These are phyloP conservation scores for Drosophila merina DNA, from an alignment of 2,888 invertebrate species.

Conservation along the genomic window DNA sequence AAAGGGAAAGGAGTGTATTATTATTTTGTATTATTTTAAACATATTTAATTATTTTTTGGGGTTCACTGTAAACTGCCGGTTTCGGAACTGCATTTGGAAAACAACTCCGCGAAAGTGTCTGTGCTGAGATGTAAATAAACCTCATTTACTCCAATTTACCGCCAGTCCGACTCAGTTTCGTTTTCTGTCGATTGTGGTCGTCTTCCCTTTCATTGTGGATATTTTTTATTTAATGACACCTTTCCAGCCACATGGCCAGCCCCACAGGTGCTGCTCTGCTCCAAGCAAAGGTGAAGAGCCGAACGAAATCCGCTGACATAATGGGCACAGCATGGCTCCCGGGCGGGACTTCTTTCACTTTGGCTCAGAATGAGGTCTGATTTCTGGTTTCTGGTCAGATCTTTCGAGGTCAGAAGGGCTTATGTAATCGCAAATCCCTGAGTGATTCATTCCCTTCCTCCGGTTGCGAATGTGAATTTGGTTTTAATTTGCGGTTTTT, in stretches of 20 bases:
- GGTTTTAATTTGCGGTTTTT: slow-evolving; percentile 23
- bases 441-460: slow-evolving; percentile 14
- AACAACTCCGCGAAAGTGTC: slow-evolving; percentile 39
- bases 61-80: slow-evolving; percentile 40
- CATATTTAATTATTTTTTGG: slow-evolving; percentile 5
- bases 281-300: slow-evolving; percentile 1
- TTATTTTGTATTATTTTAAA: background rate
- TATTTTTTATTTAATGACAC: slow-evolving; percentile 16
- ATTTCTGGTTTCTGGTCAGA: slow-evolving; percentile 26
- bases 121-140: slow-evolving; percentile 60
- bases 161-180: slow-evolving; percentile 61
- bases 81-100: slow-evolving; percentile 19
- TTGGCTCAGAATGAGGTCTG: slow-evolving; percentile 36
- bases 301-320: slow-evolving; percentile 54
- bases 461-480: slow-evolving; percentile 42
- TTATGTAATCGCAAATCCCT: slow-evolving; percentile 14
- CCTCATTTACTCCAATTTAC: slow-evolving; percentile 71
- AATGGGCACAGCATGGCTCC: slow-evolving; percentile 48
- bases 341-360: slow-evolving; percentile 43
- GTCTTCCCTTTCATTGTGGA: slow-evolving; percentile 34
- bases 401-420: slow-evolving; percentile 39
- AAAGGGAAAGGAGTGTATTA: too few relatives aligned
- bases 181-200: slow-evolving; percentile 53
- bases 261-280: slow-evolving; percentile 25
- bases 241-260: slow-evolving; percentile 4